Percentiles rank a stretch among this genome's conserved stretches.
phyloP scores from a whole-genome alignment of 2,113 vertebrate genomes.

The Fregetta grallaria region DNA sequence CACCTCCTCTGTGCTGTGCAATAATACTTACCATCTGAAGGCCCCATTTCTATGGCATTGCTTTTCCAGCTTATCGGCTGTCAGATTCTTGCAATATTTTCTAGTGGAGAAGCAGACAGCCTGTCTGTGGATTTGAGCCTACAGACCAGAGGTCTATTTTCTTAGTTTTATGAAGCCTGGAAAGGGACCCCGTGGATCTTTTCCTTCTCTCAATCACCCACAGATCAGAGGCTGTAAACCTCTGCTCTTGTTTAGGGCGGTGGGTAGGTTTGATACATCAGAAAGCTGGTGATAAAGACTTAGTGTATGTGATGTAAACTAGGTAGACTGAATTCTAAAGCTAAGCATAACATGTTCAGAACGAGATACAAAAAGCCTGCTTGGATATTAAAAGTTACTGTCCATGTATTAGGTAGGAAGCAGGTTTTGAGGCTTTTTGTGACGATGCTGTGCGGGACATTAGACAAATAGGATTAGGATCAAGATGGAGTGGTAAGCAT shows the following conservation, averaged over 20 bases:
- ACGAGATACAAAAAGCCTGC: neutral
- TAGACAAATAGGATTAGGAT: neutral
- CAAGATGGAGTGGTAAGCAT: neutral
- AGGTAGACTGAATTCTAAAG: neutral
- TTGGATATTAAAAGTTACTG: neutral
- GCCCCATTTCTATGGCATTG: neutral
- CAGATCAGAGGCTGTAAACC: neutral
- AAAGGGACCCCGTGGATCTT: neutral
- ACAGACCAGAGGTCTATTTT: neutral
- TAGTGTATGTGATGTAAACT: neutral
- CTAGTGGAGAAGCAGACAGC: neutral
- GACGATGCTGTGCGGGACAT: neutral
- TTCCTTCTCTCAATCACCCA: neutral
- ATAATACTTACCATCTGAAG: neutral
- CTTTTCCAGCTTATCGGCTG: neutral
- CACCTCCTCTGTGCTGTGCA: neutral
- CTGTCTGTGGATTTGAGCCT: neutral
- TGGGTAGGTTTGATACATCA: neutral
- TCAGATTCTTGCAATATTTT: constrained; percentile 29
- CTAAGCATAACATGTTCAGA: neutral
- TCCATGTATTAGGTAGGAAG: neutral
- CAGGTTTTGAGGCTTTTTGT: neutral
- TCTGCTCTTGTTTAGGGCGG: neutral
- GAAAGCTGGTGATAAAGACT: neutral
- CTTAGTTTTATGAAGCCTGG: neutral